A percentile compares a stretch with the other conserved stretches of the same genome.
These are phyloP conservation scores for Notiomystis cincta DNA, from an alignment of 2,113 vertebrate species.

Conservation along the genomic window DNA sequence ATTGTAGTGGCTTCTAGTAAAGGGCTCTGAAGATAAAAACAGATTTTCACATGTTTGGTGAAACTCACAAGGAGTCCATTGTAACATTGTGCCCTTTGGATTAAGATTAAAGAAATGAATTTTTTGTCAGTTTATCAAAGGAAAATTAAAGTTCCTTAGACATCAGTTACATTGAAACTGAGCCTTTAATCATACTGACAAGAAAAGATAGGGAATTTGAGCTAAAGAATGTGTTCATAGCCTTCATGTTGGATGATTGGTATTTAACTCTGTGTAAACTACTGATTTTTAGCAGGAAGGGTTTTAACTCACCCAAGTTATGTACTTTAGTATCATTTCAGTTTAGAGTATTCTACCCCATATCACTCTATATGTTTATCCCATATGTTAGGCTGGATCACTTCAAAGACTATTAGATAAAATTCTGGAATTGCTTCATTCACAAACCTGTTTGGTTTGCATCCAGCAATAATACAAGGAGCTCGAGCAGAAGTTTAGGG, in stretches of 20 bases:
- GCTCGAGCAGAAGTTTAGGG: background rate
- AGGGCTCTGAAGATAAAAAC: slow-evolving; percentile 42
- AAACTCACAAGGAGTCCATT: slow-evolving; percentile 57
- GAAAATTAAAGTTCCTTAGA: slow-evolving; percentile 64
- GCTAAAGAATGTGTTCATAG: slow-evolving; percentile 1
- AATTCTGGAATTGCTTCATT: background rate
- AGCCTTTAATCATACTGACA: slow-evolving; percentile 73
- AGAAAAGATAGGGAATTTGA: slow-evolving; percentile 53
- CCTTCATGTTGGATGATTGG: background rate
- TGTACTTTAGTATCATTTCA: background rate
- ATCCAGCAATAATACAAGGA: background rate
- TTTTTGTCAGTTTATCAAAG: slow-evolving; percentile 67
- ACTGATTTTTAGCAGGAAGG: background rate
- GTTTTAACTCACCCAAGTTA: background rate
- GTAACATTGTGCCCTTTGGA: slow-evolving; percentile 62
- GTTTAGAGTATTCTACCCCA: background rate
- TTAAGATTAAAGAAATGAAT: slow-evolving; percentile 65
- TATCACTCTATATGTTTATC: background rate
- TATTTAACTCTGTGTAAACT: slow-evolving; percentile 48
- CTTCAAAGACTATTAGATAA: background rate
- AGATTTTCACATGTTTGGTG: slow-evolving; percentile 53
- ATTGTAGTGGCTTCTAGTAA: slow-evolving; percentile 1
- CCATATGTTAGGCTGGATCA: background rate
- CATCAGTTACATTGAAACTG: slow-evolving; percentile 52
- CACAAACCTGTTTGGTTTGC: background rate